These are phyloP conservation scores for Triplophysa rosa DNA, from an alignment of 2,113 vertebrate genomes.

Conservation along the genomic window DNA sequence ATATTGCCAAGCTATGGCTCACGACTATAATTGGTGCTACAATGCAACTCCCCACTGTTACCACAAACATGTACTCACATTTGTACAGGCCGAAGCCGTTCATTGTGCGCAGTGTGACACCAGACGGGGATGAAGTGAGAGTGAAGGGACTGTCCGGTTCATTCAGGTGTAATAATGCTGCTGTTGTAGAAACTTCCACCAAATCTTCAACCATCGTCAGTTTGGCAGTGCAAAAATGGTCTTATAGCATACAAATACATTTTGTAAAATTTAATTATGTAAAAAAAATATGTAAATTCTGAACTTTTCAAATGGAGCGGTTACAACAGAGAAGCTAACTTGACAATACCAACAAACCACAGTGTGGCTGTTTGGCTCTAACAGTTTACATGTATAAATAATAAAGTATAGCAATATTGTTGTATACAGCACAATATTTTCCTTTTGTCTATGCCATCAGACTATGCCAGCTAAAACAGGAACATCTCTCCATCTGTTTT, in stretches of 20 bases:
- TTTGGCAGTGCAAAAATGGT: conserved; percentile 62
- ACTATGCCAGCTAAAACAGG: conserved; percentile 32
- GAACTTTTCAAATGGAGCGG: no score
- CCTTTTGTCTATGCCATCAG: not conserved
- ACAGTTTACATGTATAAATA: no score
- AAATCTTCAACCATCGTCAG: conserved; percentile 66
- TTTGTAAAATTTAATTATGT: no score
- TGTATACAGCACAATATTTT: no score
- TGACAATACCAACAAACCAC: no score
- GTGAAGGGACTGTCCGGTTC: conserved; percentile 47
- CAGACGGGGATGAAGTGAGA: not conserved
- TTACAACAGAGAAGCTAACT: no score
- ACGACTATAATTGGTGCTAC: conserved; percentile 58
- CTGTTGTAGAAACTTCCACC: conserved; percentile 68
- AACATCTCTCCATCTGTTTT: conserved; percentile 56
- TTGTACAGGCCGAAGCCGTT: not conserved
- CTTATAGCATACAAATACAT: conserved; percentile 23
- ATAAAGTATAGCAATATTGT: no score
- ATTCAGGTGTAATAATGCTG: conserved; percentile 67
- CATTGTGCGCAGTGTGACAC: no score
- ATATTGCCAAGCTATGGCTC: conserved; percentile 64
- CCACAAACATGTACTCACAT: not conserved
- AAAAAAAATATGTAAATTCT: no score
- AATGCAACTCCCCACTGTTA: not conserved
- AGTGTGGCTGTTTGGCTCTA: no score